Evolutionary conservation across 2,888 invertebrate genomes (phyloP).

Genomic region (Archips crataeganus): DNA sequence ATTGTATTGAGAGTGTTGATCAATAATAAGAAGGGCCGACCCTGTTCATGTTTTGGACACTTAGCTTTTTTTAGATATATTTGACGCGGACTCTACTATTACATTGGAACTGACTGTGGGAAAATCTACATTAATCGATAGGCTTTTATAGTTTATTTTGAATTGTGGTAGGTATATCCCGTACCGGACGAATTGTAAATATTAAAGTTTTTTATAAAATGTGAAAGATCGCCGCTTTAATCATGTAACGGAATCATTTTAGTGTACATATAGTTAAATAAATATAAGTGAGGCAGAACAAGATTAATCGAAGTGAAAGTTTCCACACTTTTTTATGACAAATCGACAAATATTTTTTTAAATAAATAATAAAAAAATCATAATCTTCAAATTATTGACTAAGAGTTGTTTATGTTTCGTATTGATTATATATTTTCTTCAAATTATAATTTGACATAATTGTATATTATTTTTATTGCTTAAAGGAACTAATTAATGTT

Average conservation of each 20-base stretch:
- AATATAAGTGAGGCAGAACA: constrained; percentile 52
- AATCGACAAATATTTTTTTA: constrained; percentile 47
- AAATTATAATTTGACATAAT: constrained; percentile 45
- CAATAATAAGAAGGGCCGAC: background rate
- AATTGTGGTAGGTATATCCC: constrained; percentile 62
- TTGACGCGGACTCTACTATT: constrained; percentile 8
- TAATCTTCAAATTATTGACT: constrained; percentile 14
- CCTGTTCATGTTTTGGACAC: background rate
- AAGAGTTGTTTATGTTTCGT: constrained; percentile 22
- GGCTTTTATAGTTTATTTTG: constrained; percentile 66
- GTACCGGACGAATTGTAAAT: constrained; percentile 69
- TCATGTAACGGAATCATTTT: constrained; percentile 57
- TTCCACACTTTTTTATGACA: constrained; percentile 52
- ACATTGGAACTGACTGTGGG: constrained; percentile 11
- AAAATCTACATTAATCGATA: constrained; percentile 53
- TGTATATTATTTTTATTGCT: constrained; percentile 21
- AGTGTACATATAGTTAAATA: constrained; percentile 46
- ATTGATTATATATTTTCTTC: constrained; percentile 48
- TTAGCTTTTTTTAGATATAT: background rate
- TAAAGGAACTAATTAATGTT: constrained; percentile 29
- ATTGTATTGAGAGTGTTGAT: background rate
- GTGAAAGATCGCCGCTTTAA: constrained; percentile 59
- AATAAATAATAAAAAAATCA: constrained; percentile 32
- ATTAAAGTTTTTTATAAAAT: constrained; percentile 56
- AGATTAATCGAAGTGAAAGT: constrained; percentile 58